Base-by-base conservation (phyloP, 2,888 invertebrate species). In the Sialis lutaria region DNA sequence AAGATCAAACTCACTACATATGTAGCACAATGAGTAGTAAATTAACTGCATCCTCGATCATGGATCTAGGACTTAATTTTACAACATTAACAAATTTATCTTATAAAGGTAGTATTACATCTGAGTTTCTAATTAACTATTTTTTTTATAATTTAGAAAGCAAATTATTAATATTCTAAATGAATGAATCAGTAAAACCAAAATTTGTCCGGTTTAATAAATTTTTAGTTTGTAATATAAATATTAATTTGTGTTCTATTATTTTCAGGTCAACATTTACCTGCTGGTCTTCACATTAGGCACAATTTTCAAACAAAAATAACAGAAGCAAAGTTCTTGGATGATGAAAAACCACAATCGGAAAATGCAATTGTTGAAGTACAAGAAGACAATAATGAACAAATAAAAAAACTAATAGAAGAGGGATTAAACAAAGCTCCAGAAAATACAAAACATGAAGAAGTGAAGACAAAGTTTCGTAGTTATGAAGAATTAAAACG, bases 301-400 rank as follows among this genome's bases (percentile, higher is more conserved):
- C 72, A 86, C 49, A 80, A 87, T 65, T 64, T 88, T n/a, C 64
- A 78, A 62, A 85, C 82, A 8, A 84, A 84, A 0, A 58, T 72
- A 50, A 79, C 73, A 37, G 83, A 87, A 62, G 87, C 84, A 0
- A 87, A 84, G 64, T 62, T 86, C 34, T 55, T 84, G 52, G 76
- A 77, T 31, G 58, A 59, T n/a, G 57, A 60, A 3, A 55, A 63
- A 33, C 45, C 51, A 34, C 34, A 34, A 33, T 42, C 49, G n/a
- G 46, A 43, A n/a, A 48, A 51, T 33, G 52, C 54, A 42, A 51
- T 53, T 37, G 41, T 50, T 33, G 39, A 51, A 32, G 34, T 50
- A 7, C 37, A 31, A 8, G 35, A 48, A 6, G 13, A 31, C 12
- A 22, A 13, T 30, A 32, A 42, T 40, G 53, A 56, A 44, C 54